Percentiles rank a stretch among this genome's conserved stretches.
Conservation (phyloP, 2,797 vertebrate genomes). For the Dermochelys coriacea region DNA sequence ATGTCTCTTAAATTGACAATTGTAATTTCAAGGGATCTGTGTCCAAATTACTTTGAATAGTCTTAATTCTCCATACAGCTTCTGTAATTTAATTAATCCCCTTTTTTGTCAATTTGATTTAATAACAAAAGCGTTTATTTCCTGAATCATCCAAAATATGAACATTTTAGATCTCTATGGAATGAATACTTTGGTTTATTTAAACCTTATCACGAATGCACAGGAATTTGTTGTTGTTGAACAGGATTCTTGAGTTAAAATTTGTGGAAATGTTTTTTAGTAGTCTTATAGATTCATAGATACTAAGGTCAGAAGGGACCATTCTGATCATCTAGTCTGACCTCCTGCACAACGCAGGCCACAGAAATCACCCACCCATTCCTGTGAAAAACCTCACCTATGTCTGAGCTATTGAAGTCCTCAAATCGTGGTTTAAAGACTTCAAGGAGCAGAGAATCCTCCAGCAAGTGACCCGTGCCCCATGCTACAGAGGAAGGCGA, state of each 20-base stretch:
- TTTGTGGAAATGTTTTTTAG: neutral
- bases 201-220: neutral
- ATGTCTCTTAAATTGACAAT: conserved; percentile 44
- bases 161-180: conserved; percentile 12
- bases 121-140: conserved; percentile 46
- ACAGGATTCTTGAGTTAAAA: neutral
- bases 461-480: too few species aligned
- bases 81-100: conserved; percentile 64
- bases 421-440: too few species aligned
- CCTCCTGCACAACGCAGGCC: too few species aligned
- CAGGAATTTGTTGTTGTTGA: neutral
- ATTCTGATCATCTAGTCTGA: too few species aligned
- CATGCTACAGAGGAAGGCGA: too few species aligned
- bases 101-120: conserved; percentile 57
- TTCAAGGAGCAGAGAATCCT: too few species aligned
- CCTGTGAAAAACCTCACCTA: too few species aligned
- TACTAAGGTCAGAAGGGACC: too few species aligned
- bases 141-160: conserved; percentile 6
- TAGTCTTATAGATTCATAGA: too few species aligned
- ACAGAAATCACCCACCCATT: too few species aligned
- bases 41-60: conserved; percentile 62
- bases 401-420: too few species aligned
- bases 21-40: conserved; percentile 30
- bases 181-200: neutral
- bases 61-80: conserved; percentile 49